Base-by-base conservation (phyloP, 2,113 vertebrate genomes). In the Fregata magnificens region DNA sequence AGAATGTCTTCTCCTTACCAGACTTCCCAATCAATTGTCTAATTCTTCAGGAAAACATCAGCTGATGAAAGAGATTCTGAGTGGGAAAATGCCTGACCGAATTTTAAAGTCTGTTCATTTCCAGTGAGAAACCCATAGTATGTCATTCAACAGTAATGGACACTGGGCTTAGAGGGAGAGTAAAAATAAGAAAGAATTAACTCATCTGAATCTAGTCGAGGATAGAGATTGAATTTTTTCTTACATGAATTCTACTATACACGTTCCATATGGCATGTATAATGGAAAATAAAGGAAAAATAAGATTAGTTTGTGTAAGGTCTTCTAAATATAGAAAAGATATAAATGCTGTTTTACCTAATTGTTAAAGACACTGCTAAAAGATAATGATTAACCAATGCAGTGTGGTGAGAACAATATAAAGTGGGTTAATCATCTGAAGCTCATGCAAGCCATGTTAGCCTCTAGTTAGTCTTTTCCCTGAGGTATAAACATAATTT, bases 391-490 rank as follows among this genome's bases (percentile, higher is more conserved):
- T 93, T 96, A 95, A 94, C 78, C 42, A 95, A 58, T 91, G 56
- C 70, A 92, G 56, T 36, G 36, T 92, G 78, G 52, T 34, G 85
- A 95, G 44, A 97, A 66, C 72, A 96, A 71, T 77, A 70, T 61
- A 95, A 98, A 95, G 50, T 97, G 94, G 93, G 89, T 95, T 98
- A 95, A 97, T 96, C 87, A 94, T 83, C 79, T 86, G 84, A 91
- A 97, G 70, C 80, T 96, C 82, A 45, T 53, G 22, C 24, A 80
- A 96, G 93, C 86, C 78, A 71, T 97, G 66, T 91, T 88, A 96
- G 73, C 93, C 47, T 94, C 73, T 89, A 44, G 92, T 88, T 89
- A 90, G 92, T 94, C 78, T 84, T 97, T 93, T 61, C 88, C 76
- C 93, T 95, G 52, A 95, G 65, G 88, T 95, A 86, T 92, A 96